Conservation (phyloP, 2,113 vertebrate genomes). For the Mobula birostris region DNA sequence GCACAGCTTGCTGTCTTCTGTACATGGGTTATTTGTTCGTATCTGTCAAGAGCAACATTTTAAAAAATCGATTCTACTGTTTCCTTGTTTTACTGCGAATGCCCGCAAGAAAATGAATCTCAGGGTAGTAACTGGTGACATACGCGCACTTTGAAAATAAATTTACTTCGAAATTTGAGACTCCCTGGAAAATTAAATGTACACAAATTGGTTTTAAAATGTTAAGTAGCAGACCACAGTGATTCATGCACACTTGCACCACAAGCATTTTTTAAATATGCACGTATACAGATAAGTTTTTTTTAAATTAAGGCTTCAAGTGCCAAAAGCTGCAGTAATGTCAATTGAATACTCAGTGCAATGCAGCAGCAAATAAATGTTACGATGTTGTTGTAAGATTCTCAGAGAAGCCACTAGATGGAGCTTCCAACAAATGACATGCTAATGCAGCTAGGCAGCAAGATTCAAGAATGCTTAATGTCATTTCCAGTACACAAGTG, state of each 20-base stretch:
- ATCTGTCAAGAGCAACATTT: too few species aligned
- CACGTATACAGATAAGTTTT: background rate
- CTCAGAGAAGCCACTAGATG: conserved; percentile 13
- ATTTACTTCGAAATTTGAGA: too few species aligned
- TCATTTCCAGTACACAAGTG: too few species aligned
- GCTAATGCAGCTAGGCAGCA: background rate
- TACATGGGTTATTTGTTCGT: too few species aligned
- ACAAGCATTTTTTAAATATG: background rate
- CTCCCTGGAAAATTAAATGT: background rate
- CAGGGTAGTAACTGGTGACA: too few species aligned
- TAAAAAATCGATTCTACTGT: too few species aligned
- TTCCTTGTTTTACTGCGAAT: too few species aligned
- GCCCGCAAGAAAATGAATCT: too few species aligned
- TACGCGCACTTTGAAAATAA: too few species aligned
- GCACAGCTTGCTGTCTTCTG: too few species aligned
- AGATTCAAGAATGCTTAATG: too few species aligned
- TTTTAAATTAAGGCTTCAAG: background rate
- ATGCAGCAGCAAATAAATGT: background rate
- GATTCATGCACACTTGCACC: background rate
- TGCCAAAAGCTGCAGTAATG: background rate
- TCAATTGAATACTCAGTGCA: background rate
- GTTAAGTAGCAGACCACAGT: too few species aligned
- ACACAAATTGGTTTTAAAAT: background rate
- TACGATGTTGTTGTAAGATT: background rate
- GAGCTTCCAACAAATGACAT: conserved; percentile 26